Evolutionary conservation across 2,797 vertebrate genomes (phyloP), one percentile per base, ranked within the genome.

Genomic region (Mareca penelope): DNA sequence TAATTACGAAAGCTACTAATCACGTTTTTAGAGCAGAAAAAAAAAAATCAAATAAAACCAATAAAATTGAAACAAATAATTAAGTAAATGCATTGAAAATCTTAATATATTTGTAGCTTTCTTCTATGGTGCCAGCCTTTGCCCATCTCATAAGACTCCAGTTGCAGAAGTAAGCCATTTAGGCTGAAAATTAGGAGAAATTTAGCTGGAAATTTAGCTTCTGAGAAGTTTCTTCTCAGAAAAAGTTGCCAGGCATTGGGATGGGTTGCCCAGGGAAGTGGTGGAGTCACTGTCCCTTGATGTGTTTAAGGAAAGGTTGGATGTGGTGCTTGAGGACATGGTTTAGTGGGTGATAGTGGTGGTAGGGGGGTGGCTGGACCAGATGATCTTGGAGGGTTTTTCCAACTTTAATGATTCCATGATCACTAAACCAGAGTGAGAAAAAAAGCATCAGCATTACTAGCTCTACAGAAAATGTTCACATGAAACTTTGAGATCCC

Each of bases 1-100:
- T 89, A 89, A 82, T 87, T 72, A 90, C n/a, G 65, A 88, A 91
- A 61, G 8, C 33, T 87, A 88, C 75, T 72, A 87, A 82, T 59
- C 68, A 55, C 60, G 59, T 90, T 46, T 23, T 92, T 84, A 16
- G 61, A 65, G 77, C 77, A 48, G 31, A 9, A 64, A 57, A 69
- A 31, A 31, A 31, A 59, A 12, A 60, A 64, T n/a, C 29, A 53
- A 42, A 42, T 23, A 70, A 84, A 85, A 82, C 2, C 4, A 42
- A 42, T 23, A 73, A 84, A 85, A 82, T 1, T 24, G 23, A 8
- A 24, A 50, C 5, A 12, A 42, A 73, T 19, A 86, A 76, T 3
- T 75, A 92, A 85, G 59, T 60, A 52, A 82, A 75, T 75, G n/a
- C 48, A 61, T 7, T 24, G 68, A 18, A 88, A 61, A 85, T 72